These are phyloP conservation scores for Porites evermanni DNA, from an alignment of 92 coral and sea anemone species.

Conservation along the genomic window DNA sequence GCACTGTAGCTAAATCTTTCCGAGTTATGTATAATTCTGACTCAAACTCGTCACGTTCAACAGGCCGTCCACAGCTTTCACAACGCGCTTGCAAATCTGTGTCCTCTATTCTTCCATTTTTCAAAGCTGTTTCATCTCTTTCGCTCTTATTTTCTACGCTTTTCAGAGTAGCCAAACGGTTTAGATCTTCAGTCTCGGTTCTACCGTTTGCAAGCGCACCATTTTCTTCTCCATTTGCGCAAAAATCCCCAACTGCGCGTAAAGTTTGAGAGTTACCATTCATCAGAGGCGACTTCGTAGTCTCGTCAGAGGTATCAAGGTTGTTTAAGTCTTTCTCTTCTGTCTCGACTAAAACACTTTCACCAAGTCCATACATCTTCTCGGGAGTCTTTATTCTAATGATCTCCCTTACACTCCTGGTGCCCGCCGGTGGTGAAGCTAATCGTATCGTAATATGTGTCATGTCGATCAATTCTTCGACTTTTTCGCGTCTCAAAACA, in stretches of 20 bases:
- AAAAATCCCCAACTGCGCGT: neutral
- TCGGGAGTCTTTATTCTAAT: conserved; percentile 66
- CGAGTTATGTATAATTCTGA: conserved; percentile 60
- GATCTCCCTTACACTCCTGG: conserved; percentile 40
- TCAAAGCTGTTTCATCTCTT: neutral
- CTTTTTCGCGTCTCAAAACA: neutral
- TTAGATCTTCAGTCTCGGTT: neutral
- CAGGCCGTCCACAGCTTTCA: conserved; percentile 35
- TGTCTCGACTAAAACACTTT: conserved; percentile 16
- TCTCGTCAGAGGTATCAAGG: neutral
- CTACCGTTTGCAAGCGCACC: neutral
- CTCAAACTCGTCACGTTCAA: conserved; percentile 42
- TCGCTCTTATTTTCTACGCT: conserved; percentile 14
- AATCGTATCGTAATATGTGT: conserved; percentile 51
- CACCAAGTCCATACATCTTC: conserved; percentile 21
- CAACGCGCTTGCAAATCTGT: conserved; percentile 11
- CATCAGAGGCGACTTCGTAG: neutral
- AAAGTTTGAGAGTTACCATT: neutral
- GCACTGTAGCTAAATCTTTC: conserved; percentile 60
- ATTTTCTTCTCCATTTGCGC: neutral
- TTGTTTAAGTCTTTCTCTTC: neutral
- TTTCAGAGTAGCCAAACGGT: neutral
- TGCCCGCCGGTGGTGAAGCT: conserved; percentile 49
- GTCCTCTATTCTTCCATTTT: neutral
- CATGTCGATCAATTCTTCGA: conserved; percentile 28